Conservation (phyloP, 1,140 invertebrate species). For the Drosophila kohkoa region DNA sequence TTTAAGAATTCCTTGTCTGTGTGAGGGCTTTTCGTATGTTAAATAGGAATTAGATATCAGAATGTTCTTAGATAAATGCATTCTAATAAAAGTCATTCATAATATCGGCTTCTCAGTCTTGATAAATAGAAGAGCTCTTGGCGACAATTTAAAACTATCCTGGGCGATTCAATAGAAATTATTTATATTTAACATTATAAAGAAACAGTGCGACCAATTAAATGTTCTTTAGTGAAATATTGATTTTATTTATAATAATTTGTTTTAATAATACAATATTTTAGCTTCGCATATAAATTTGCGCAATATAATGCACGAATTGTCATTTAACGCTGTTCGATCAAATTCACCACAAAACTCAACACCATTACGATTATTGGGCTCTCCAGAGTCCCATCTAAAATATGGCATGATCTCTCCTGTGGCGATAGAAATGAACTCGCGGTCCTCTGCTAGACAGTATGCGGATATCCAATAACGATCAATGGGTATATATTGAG, state of each 20-base stretch:
- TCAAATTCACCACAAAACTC: slow-evolving; percentile 13
- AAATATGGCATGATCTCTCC: slow-evolving; percentile 15
- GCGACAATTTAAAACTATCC: slow-evolving; percentile 15
- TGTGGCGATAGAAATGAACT: slow-evolving; percentile 19
- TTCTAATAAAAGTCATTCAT: too few relatives aligned
- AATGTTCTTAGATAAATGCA: too few relatives aligned
- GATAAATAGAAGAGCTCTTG: not conserved
- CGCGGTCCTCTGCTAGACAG: not conserved
- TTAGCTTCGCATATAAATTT: slow-evolving; percentile 16
- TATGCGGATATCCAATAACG: slow-evolving; percentile 33
- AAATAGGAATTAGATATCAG: too few relatives aligned
- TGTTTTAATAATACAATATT: not conserved
- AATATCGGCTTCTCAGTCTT: slow-evolving; percentile 17
- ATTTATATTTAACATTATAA: too few relatives aligned
- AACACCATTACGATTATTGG: not conserved
- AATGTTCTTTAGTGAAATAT: not conserved
- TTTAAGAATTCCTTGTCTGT: too few relatives aligned
- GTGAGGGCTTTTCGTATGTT: too few relatives aligned
- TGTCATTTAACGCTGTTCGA: not conserved
- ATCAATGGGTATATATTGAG: not conserved
- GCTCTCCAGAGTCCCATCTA: slow-evolving; percentile 10
- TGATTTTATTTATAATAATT: not conserved
- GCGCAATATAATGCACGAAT: not conserved
- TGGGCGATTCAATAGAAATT: too few relatives aligned
- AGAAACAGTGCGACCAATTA: too few relatives aligned